Base-by-base conservation (phyloP, 2,797 vertebrate genomes). In the Simalia tracyae region DNA sequence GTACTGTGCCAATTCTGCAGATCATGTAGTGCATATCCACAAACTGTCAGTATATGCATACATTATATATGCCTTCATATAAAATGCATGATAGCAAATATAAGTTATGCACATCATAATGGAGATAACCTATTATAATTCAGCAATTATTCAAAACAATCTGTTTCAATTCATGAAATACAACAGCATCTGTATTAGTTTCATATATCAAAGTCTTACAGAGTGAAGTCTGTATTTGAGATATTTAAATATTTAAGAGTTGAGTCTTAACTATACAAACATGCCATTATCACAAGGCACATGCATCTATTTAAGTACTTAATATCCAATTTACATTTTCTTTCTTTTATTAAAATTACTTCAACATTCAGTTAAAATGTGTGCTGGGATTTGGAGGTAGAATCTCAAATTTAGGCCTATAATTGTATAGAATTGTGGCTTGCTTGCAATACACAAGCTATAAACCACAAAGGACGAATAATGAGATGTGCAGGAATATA, bases 331-430 rank as follows among this genome's bases (percentile, higher is more conserved):
- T 63, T 60, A 89, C 36, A 28, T 84, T 19, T 0, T 0, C 12
- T 2, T 9, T 59, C 93, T 14, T 24, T n/a, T 31, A 81, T 15
- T 42, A 88, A 84, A 0, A 90, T 0, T 26, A 0, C 66, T 5
- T 88, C 64, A 22, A 26, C 11, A n/a, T 57, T 72, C 36, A 72
- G 15, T 61, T 91, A 81, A n/a, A 50, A 36, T 11, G 12, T 31
- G 60, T 0, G 3, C 0, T 90, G 11, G 59, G 87, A 93, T 59
- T 19, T 0, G 31, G 26, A 88, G 89, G 2, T n/a, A 0, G 57
- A 5, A 12, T 24, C 2, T 2, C 22, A 94, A 28, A 50, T 91
- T 91, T 2, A 0, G 0, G 17, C 89, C 91, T 12, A 3, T 50
- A 93, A 93, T 7, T 36, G 28, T 1, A 54, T 88, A 85, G 0